Evolutionary conservation across 2,797 vertebrate species (phyloP), one percentile per base, ranked within the genome.

Genomic region (Sciurus carolinensis): DNA sequence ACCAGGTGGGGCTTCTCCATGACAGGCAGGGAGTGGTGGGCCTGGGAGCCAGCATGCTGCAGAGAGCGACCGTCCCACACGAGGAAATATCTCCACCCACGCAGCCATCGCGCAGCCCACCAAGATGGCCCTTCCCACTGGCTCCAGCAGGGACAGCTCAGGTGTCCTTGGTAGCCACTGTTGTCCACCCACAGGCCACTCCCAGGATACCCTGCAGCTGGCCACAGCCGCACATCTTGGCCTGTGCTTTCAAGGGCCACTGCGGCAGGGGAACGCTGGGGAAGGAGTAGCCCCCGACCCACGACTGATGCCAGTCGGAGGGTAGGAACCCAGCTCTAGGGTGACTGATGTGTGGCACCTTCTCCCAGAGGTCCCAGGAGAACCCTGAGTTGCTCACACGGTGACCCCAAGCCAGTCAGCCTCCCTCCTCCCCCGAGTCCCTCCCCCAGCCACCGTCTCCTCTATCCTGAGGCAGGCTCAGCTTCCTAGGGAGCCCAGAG

Each of bases 61-160:
- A 59, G 36, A 87, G 36, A 84, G 11, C 0, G 1, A 20, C 5
- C 13, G 10, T 36, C 62, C 22, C 28, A 26, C 28, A 10, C 2
- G 11, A 36, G 80, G 75, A 87, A 47, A 8, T 47, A 30, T 5
- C 6, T 33, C 72, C 5, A 1, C n/a, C 33, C 14, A 52, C 24
- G 13, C 28, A 52, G 22, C 52, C 26, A 17, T 1, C 52, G 33
- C 52, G 33, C 13, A 3, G 13, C 76, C 44, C 12, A 1, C 9
- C 10, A 33, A 12, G 9, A 14, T 1, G 24, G 26, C 7, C 9
- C 26, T 42, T 30, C 28, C 18, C 1, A 0, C 8, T 6, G n/a
- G 44, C 50, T 69, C 44, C n/a, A 7, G 39, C 26, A 36, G 44
- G 39, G 42, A 62, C 17, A 33, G 18, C 57, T 36, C 3, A 3